Percentiles rank a stretch among this genome's conserved stretches.
These are phyloP conservation scores for Diarsia rubi DNA, from an alignment of 2,888 invertebrate species.

Conservation along the genomic window DNA sequence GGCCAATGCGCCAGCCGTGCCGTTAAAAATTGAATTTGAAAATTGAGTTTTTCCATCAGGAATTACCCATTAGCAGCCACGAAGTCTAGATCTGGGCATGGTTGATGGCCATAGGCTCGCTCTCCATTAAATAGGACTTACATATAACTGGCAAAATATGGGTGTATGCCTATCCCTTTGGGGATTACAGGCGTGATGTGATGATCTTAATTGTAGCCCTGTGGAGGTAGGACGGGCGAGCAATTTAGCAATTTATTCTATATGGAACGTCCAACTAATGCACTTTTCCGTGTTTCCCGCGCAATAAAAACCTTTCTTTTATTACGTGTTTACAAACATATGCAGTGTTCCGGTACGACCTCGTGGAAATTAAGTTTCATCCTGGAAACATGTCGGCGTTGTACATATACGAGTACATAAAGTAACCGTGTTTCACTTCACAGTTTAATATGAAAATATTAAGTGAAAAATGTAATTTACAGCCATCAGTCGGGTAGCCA, in stretches of 20 bases:
- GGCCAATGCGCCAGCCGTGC: no score
- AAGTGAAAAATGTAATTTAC: slow-evolving; percentile 74
- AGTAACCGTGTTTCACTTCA: slow-evolving; percentile 61
- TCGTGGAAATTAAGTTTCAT: slow-evolving; percentile 77
- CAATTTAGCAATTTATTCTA: slow-evolving; percentile 57
- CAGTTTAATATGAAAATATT: slow-evolving; percentile 71
- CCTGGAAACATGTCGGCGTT: slow-evolving; percentile 61
- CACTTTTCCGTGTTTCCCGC: slow-evolving; percentile 68
- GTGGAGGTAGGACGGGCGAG: slow-evolving; percentile 24
- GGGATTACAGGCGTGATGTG: no score
- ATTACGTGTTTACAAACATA: slow-evolving; percentile 76
- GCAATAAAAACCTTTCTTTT: slow-evolving; percentile 75
- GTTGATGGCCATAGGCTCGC: no score
- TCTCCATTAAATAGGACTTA: no score
- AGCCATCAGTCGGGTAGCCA: slow-evolving; percentile 55
- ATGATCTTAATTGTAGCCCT: neutral
- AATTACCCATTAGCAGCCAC: no score
- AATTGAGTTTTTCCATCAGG: no score
- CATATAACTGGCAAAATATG: no score
- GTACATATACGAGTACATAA: slow-evolving; percentile 43
- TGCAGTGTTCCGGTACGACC: slow-evolving; percentile 75
- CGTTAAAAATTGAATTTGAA: no score
- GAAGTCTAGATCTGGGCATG: no score
- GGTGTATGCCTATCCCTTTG: no score
- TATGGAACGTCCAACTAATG: slow-evolving; percentile 67